phyloP scores from a whole-genome alignment of 2,888 invertebrate genomes.

The Podotricha telesiphe region DNA sequence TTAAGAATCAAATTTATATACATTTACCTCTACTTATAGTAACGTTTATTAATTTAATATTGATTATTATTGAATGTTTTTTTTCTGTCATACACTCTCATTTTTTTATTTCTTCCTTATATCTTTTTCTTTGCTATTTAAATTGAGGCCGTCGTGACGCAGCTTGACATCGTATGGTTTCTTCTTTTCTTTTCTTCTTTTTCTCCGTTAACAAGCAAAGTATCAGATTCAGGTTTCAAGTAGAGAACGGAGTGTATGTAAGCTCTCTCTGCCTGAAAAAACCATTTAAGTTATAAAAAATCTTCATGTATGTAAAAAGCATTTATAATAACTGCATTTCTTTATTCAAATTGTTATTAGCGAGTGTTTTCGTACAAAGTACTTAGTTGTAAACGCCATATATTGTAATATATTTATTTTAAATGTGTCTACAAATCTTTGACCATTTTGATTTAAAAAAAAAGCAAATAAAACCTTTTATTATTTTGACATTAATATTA shows the following conservation, averaged over 20 bases:
- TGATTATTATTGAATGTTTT: constrained; percentile 8
- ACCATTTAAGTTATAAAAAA: no score
- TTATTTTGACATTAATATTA: no score
- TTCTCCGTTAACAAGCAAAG: no score
- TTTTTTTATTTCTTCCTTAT: no score
- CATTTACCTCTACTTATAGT: not conserved
- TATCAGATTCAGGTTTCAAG: no score
- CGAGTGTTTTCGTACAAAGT: constrained; percentile 48
- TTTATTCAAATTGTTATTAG: constrained; percentile 18
- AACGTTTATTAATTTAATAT: constrained; percentile 15
- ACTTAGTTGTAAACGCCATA: constrained; percentile 47
- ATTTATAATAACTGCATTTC: constrained; percentile 27
- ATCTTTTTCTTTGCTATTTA: no score
- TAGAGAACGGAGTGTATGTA: no score
- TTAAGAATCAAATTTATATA: constrained; percentile 7
- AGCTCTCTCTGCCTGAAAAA: no score
- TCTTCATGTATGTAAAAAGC: not conserved
- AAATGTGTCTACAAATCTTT: constrained; percentile 37
- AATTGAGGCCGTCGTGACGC: not conserved
- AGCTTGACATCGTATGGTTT: no score
- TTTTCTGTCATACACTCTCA: not conserved
- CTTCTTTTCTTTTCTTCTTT: not conserved
- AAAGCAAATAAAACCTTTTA: not conserved
- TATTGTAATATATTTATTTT: constrained; percentile 30
- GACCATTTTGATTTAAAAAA: not conserved